phyloP scores from a whole-genome alignment of 2,797 vertebrate species.

The Zenarchopterus dispar region DNA sequence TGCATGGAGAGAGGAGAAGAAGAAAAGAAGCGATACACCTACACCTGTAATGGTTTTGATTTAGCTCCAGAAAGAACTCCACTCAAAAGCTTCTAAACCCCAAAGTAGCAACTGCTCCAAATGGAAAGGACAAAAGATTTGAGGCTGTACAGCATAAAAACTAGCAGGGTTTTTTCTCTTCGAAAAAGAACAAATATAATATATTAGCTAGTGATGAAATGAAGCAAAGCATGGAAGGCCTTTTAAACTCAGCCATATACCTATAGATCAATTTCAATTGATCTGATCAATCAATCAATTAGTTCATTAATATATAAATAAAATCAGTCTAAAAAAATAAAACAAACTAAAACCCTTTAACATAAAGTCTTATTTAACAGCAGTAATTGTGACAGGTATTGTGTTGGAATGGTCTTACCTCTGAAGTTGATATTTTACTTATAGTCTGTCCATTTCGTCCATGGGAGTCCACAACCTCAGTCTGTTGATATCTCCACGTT shows the following conservation, averaged over 20 bases:
- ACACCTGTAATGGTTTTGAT: no score
- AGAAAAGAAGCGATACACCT: no score
- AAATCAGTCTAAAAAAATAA: background rate
- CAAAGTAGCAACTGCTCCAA: background rate
- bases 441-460: conserved; percentile 69
- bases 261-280: no score
- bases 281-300: no score
- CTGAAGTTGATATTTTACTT: conserved; percentile 70
- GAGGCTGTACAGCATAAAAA: background rate
- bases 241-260: background rate
- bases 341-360: background rate
- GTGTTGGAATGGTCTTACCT: conserved; percentile 72
- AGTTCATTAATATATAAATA: no score
- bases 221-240: background rate
- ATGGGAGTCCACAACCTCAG: conserved; percentile 55
- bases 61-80: no score
- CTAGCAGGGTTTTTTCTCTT: background rate
- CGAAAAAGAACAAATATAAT: background rate
- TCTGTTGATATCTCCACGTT: conserved; percentile 39
- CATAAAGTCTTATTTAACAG: background rate
- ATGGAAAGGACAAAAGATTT: conserved; percentile 14
- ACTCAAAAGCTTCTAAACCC: no score
- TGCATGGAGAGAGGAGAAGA: no score
- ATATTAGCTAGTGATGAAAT: background rate
- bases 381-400: background rate